These are phyloP conservation scores for Capreolus pygargus DNA, from an alignment of 2,113 vertebrate species.

Conservation along the genomic window DNA sequence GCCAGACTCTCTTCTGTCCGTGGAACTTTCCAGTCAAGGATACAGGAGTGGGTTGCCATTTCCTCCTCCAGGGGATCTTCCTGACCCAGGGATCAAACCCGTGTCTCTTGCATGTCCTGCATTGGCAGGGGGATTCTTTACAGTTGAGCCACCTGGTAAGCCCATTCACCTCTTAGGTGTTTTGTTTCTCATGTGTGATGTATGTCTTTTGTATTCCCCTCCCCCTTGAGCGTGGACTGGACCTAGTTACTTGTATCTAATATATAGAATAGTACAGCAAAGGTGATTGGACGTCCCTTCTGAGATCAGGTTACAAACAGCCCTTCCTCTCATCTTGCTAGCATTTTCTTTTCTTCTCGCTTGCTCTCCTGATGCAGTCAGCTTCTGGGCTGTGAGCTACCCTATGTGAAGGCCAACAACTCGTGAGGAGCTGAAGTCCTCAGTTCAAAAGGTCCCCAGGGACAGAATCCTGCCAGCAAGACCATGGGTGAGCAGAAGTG, in stretches of 20 bases:
- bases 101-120: background rate
- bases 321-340: background rate
- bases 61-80: background rate
- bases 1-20: background rate
- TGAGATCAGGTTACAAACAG: background rate
- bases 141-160: background rate
- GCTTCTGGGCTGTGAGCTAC: background rate
- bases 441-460: background rate
- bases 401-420: background rate
- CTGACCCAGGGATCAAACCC: background rate
- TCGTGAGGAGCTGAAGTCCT: background rate
- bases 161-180: background rate
- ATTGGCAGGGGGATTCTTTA: background rate
- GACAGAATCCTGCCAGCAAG: background rate
- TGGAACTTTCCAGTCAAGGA: background rate
- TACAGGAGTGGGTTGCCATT: background rate
- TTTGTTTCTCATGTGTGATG: background rate
- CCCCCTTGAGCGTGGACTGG: background rate
- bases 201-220: background rate
- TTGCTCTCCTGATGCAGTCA: background rate
- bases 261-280: background rate
- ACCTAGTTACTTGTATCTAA: background rate
- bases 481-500: background rate
- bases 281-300: background rate
- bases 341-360: background rate